Percentiles rank a stretch among this genome's conserved stretches.
Conservation (phyloP, 2,113 vertebrate genomes). For the Brienomyrus brachyistius region DNA sequence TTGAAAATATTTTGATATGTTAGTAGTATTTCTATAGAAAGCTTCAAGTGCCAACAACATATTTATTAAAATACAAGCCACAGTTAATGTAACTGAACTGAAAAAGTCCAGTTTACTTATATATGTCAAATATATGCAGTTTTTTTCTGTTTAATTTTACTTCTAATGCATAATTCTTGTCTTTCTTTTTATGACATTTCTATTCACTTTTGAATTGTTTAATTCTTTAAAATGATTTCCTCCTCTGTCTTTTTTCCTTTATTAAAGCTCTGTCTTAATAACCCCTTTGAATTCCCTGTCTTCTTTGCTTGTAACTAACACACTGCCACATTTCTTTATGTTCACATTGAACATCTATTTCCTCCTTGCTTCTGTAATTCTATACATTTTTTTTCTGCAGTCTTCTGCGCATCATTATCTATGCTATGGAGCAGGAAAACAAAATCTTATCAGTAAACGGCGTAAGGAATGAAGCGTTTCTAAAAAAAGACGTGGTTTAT, state of each 20-base stretch:
- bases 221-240: slow-evolving; percentile 26
- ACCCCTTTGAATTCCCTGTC: slow-evolving; percentile 37
- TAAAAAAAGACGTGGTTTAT: background rate
- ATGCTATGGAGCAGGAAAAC: background rate
- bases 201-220: slow-evolving; percentile 5
- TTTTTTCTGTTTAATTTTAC: background rate
- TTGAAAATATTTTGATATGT: background rate
- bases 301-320: slow-evolving; percentile 12
- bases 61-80: background rate
- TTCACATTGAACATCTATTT: background rate
- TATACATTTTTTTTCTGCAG: background rate
- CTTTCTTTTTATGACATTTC: slow-evolving; percentile 18
- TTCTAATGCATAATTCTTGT: slow-evolving; percentile 31
- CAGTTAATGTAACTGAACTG: background rate
- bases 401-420: background rate
- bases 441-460: background rate
- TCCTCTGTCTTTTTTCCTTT: slow-evolving; percentile 32
- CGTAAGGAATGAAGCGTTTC: background rate
- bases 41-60: background rate
- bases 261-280: slow-evolving; percentile 53
- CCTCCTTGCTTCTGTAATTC: background rate
- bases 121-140: background rate
- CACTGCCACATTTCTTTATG: background rate
- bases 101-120: background rate
- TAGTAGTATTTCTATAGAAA: background rate